These are phyloP conservation scores for Plectrocnemia conspersa DNA, from an alignment of 1,140 invertebrate genomes.

Conservation along the genomic window DNA sequence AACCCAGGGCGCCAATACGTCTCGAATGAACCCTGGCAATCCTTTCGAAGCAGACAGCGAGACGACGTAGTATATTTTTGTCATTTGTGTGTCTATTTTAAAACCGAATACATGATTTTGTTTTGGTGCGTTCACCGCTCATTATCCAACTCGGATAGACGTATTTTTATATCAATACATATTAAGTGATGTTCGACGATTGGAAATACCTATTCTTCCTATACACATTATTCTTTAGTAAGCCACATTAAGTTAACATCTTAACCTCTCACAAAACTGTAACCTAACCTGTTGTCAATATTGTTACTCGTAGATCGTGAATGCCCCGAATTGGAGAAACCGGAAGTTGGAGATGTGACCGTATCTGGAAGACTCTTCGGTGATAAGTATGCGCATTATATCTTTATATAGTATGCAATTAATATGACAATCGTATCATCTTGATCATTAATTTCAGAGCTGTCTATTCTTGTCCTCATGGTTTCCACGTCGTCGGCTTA, in stretches of 20 bases:
- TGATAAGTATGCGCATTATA: constrained; percentile 48
- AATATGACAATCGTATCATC: not conserved
- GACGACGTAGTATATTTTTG: constrained; percentile 10
- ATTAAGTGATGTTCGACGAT: constrained; percentile 2
- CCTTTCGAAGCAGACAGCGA: too few species aligned
- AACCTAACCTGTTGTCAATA: not conserved
- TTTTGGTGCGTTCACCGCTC: not conserved
- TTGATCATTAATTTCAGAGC: constrained; percentile 47
- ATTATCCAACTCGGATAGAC: not conserved
- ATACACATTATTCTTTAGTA: constrained; percentile 1
- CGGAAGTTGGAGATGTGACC: constrained; percentile 65
- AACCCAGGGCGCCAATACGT: too few species aligned
- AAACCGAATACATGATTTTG: too few species aligned
- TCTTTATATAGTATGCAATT: constrained; percentile 1
- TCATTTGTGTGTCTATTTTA: constrained; percentile 5
- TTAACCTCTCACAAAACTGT: constrained; percentile 9
- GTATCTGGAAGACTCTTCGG: constrained; percentile 73
- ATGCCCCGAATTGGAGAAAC: constrained; percentile 70
- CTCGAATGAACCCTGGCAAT: too few species aligned
- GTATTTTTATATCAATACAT: not conserved
- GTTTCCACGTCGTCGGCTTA: constrained; percentile 82
- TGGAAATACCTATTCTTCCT: constrained; percentile 18
- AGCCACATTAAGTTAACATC: not conserved
- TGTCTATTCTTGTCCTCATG: constrained; percentile 80
- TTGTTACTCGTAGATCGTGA: constrained; percentile 67